Evolutionary conservation across 2,113 vertebrate species (phyloP), one percentile per base, ranked within the genome.

Genomic region (Gambusia holbrooki): DNA sequence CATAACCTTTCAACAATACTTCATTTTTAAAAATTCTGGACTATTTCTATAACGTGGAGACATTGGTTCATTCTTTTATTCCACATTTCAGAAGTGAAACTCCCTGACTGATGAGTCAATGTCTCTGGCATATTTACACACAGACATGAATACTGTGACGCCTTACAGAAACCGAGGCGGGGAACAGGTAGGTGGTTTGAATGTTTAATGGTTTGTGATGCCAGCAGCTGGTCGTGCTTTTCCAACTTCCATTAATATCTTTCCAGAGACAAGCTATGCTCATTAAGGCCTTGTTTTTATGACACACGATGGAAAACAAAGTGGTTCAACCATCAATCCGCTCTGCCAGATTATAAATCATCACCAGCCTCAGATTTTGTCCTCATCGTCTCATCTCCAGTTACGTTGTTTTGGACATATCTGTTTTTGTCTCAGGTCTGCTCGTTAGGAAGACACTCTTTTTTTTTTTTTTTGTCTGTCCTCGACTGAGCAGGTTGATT

Each of bases 401-500:
- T 82, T 77, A n/a, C 74, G 65, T 64, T 32, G 64, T 85, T 74
- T 75, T 71, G 48, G 74, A 81, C 54, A 48, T 67, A 72, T 82
- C 75, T 67, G 48, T 75, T 58, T 79, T 68, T 63, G 74, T 82
- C 60, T 77, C 29, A 1, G 45, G 70, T 62, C 79, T 14, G 45
- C 65, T 87, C 84, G 71, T 79, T 70, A 76, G 45, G 5, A 48
- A 48, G 5, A 48, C 45, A 48, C 74, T 45, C 27, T 27, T 22
- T 69, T 58, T 63, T 71, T 37, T 69, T 80, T 79, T 79, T 67
- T 68, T 64, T 58, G 61, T 69, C 77, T 66, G 15, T 73, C 68
- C 5, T 64, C 51, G 70, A 68, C 73, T 84, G 84, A 87, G 84
- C 87, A 71, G 75, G 81, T 84, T 87, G 87, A 89, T 84, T 77